Conservation (phyloP, 2,113 vertebrate species). For the Noctilio leporinus region DNA sequence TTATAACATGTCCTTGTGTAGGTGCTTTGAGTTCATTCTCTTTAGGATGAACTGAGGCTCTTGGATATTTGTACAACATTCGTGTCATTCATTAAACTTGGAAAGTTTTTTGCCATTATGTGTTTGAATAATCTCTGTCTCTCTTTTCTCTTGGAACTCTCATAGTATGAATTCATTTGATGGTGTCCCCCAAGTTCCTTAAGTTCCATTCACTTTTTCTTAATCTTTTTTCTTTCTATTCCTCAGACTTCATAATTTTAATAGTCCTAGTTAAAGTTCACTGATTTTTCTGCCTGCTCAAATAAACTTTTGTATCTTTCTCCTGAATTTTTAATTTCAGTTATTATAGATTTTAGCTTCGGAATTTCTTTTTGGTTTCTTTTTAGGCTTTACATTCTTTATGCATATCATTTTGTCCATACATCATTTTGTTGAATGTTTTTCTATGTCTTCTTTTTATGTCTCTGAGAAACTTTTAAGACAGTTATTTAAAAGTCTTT, state of each 20-base stretch:
- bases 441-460: neutral
- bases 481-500: neutral
- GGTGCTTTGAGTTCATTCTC: neutral
- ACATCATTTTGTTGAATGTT: neutral
- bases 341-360: too few relatives aligned
- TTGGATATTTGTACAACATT: neutral
- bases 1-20: neutral
- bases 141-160: neutral
- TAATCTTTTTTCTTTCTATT: neutral
- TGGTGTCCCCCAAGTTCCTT: neutral
- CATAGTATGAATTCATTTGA: neutral
- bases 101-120: neutral
- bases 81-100: neutral
- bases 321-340: neutral
- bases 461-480: neutral
- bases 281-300: neutral
- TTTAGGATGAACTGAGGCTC: neutral
- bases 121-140: neutral
- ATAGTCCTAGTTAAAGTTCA: neutral
- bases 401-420: neutral
- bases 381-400: neutral
- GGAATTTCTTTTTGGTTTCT: neutral
- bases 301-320: neutral
- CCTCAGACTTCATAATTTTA: neutral
- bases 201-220: neutral